Percentiles rank a stretch among this genome's conserved stretches.
These are phyloP conservation scores for Epinotia bilunana DNA, from an alignment of 2,888 invertebrate genomes.

Conservation along the genomic window DNA sequence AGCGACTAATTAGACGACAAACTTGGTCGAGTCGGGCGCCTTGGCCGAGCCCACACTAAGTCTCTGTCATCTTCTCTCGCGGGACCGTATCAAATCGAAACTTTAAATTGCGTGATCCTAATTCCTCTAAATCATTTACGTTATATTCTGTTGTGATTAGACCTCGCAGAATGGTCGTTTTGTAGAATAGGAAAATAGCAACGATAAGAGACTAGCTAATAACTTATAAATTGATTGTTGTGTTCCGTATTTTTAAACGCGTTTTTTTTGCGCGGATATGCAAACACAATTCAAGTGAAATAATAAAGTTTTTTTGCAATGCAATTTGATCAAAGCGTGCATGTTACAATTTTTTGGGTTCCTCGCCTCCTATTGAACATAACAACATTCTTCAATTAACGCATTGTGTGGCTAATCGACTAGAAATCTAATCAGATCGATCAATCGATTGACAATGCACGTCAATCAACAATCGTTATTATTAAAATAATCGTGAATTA, in stretches of 20 bases:
- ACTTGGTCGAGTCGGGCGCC: conserved; percentile 62
- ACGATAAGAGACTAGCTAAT: neutral
- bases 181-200: neutral
- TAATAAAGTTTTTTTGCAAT: no score
- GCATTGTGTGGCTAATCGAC: neutral
- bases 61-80: conserved; percentile 55
- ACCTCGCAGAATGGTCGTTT: neutral
- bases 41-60: conserved; percentile 57
- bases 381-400: no score
- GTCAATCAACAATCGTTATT: neutral
- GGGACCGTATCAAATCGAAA: conserved; percentile 50
- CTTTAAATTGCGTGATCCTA: conserved; percentile 45
- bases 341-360: no score
- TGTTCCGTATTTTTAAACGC: no score
- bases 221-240: neutral
- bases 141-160: conserved; percentile 30
- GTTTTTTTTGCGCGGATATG: no score
- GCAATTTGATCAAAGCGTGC: no score
- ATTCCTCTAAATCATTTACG: conserved; percentile 36
- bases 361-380: no score
- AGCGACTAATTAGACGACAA: conserved; percentile 70
- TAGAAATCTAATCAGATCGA: neutral
- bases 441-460: neutral
- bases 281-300: no score
- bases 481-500: no score